Base-by-base conservation (phyloP, 2,888 invertebrate species). In the Pseudococcus longispinus region DNA sequence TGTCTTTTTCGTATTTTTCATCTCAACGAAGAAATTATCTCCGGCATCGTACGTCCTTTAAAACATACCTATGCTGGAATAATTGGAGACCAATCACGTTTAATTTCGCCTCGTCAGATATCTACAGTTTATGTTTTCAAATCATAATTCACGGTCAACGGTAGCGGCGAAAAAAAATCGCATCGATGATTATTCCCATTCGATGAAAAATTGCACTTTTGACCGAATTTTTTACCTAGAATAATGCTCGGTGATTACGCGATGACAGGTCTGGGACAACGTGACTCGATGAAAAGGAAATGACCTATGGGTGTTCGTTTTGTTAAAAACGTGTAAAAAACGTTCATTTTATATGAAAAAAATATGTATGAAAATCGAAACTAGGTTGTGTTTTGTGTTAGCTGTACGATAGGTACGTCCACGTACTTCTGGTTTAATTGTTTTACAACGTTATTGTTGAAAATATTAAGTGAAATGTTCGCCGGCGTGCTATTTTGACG, bases 71-170 rank as follows among this genome's bases (percentile, higher is more conserved):
- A 3, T 51, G 18, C 18, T 51, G 5, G 13, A 46, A 13, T 46
- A 15, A 51, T 51, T 51, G 51, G n/a, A 13, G 51, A 51, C 44
- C 5, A 46, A n/a, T n/a, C 51, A 51, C n/a, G 51, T 51, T n/a
- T n/a, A n/a, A 51, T 51, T 51, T 51, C 51, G 51, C 51, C 51
- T 51, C n/a, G 51, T 51, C 51, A 51, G 51, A 51, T 51, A 51
- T 8, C 9, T 46, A 8, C 37, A 37, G 37, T 9, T 37, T 46
- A 46, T 15, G 60, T 65, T 26, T 32, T 32, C 5, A 26, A 65
- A 65, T 65, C 65, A 65, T 65, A 65, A 65, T 65, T 65, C 65
- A 65, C 23, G 65, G 65, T 65, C 65, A 65, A 65, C 65, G 65
- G 26, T 65, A 65, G 26, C 65, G 65, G 26, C n/a, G 37, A 9